Evolutionary conservation across 2,888 invertebrate species (phyloP).

Genomic region (Podotricha telesiphe): DNA sequence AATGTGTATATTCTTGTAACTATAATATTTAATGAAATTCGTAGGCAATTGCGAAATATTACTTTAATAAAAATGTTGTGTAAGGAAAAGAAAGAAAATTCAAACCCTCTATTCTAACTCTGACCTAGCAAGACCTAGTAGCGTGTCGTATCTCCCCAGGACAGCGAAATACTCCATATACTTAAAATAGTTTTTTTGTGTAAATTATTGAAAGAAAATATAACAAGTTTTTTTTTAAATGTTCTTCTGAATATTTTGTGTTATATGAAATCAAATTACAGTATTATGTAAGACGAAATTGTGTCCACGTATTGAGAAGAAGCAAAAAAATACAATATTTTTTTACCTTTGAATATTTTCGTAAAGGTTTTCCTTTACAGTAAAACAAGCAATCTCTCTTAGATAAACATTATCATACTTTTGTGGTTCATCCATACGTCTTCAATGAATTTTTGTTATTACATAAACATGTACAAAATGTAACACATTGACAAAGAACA

Average conservation of each 20-base stretch:
- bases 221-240: too few species aligned
- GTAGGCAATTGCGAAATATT: background rate
- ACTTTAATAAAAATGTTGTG: too few species aligned
- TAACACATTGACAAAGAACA: background rate
- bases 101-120: too few species aligned
- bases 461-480: background rate
- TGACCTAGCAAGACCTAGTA: too few species aligned
- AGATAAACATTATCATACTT: constrained; percentile 28
- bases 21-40: constrained; percentile 10
- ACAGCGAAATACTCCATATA: too few species aligned
- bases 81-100: too few species aligned
- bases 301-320: background rate
- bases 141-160: too few species aligned
- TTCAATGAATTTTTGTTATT: background rate
- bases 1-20: constrained; percentile 10
- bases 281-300: background rate
- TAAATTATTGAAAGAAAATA: too few species aligned
- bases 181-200: too few species aligned
- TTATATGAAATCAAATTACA: background rate
- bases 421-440: constrained; percentile 18
- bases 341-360: constrained; percentile 27
- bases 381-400: constrained; percentile 24
- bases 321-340: constrained; percentile 17
- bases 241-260: background rate
- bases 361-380: constrained; percentile 25